Base-by-base conservation (phyloP, 1,140 invertebrate species). In the Laodelphax striatellus region DNA sequence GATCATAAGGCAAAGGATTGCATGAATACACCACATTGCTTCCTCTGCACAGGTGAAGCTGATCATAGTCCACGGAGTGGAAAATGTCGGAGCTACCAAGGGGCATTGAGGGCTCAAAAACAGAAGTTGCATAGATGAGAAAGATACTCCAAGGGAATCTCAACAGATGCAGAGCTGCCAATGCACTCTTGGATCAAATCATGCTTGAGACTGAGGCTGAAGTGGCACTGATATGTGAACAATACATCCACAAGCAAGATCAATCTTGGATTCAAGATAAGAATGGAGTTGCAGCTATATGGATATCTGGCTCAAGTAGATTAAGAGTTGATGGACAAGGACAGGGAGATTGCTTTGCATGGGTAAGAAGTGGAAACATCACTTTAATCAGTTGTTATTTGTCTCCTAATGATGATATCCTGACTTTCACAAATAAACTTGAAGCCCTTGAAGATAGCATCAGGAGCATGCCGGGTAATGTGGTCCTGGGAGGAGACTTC, bases 321-420 rank as follows among this genome's bases (percentile, higher is more conserved):
- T 14, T 62, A 19, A 3, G 38, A 5, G 43, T 64, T 2, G 19
- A 59, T 21, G 28, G 28, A 2, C 19, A 57, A 4, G 57, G 60
- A 0, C 14, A 31, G 16, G 58, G 50, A 16, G 28, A 52, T 4
- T 62, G 60, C 28, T 68, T 62, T 22, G 62, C 64, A 14, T 66
- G 62, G 63, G 58, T 63, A 16, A 56, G 41, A 8, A 60, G 50
- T 28, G 3, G 57, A 0, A 21, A n/a, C 0, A n/a, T 54, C 21
- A 67, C 60, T 0, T 60, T 61, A 16, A 63, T 66, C 11, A 66
- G 58, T 55, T 65, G 62, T 41, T 66, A 66, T 19, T 13, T 64
- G 34, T 52, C 60, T 44, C 61, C 31, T 54, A 66, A 66, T 21
- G 56, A 65, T 21, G 13, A n/a, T 8, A 64, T 62, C 14, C 0